phyloP scores from a whole-genome alignment of 2,113 vertebrate genomes.

The Aplodontia rufa region DNA sequence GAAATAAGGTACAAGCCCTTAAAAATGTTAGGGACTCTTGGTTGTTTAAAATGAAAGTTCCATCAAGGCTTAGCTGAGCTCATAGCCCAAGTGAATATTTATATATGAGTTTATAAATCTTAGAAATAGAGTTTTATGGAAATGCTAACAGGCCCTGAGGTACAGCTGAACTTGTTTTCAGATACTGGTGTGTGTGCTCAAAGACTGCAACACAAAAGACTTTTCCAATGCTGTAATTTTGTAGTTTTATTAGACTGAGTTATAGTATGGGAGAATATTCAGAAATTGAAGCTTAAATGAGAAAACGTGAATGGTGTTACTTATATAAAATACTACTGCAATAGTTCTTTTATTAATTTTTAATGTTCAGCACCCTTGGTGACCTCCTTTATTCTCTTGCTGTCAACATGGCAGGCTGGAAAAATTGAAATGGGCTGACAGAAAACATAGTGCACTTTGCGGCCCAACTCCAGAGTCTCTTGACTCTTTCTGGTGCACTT shows the following conservation, averaged over 20 bases:
- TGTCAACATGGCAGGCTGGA: slow-evolving; percentile 84
- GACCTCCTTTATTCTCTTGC: slow-evolving; percentile 85
- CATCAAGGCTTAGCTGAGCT: background rate
- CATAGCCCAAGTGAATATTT: slow-evolving; percentile 61
- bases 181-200: slow-evolving; percentile 61
- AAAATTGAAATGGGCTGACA: slow-evolving; percentile 84
- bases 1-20: slow-evolving; percentile 55
- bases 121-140: slow-evolving; percentile 73
- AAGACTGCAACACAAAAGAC: slow-evolving; percentile 78
- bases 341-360: slow-evolving; percentile 90
- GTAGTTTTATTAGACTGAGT: slow-evolving; percentile 83
- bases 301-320: slow-evolving; percentile 84
- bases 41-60: slow-evolving; percentile 67
- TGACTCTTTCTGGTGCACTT: slow-evolving; percentile 41
- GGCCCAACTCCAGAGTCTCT: slow-evolving; percentile 61
- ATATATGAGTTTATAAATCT: slow-evolving; percentile 68
- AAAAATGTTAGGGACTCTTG: slow-evolving; percentile 42
- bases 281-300: slow-evolving; percentile 85
- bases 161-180: slow-evolving; percentile 62
- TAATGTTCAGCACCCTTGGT: slow-evolving; percentile 86
- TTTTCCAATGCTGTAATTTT: slow-evolving; percentile 79
- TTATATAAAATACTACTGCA: slow-evolving; percentile 89
- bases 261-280: slow-evolving; percentile 82
- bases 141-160: slow-evolving; percentile 58
- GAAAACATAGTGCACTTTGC: slow-evolving; percentile 55